These are phyloP conservation scores for Halictus quadricinctus DNA, from an alignment of 2,888 invertebrate species.

Conservation along the genomic window DNA sequence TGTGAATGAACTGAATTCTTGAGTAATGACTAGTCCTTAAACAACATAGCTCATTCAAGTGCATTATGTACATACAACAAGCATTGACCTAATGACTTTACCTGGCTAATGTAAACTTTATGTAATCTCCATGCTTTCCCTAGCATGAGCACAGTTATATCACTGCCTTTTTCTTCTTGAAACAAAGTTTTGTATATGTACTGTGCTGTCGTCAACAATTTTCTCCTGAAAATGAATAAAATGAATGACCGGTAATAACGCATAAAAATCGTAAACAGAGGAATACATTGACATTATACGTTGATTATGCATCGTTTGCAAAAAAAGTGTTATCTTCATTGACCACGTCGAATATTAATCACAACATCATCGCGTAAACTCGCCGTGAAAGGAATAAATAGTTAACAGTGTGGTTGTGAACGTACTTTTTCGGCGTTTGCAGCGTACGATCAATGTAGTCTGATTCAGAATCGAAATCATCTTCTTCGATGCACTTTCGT, in stretches of 20 bases:
- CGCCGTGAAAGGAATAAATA: conserved; percentile 15
- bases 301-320: neutral
- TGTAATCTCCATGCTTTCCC: conserved; percentile 90
- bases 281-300: neutral
- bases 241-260: neutral
- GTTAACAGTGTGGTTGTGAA: conserved; percentile 8
- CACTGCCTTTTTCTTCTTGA: conserved; percentile 89
- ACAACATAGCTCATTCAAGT: neutral
- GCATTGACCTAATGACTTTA: conserved; percentile 53
- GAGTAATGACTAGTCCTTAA: neutral
- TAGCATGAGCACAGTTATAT: conserved; percentile 88
- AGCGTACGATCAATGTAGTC: conserved; percentile 84
- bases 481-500: conserved; percentile 84
- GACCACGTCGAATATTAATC: conserved; percentile 22
- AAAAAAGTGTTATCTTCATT: conserved; percentile 22
- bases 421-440: conserved; percentile 87
- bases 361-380: neutral
- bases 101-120: conserved; percentile 90
- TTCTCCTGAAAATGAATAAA: conserved; percentile 83
- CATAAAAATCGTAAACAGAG: neutral
- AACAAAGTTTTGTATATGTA: conserved; percentile 91
- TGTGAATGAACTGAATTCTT: neutral
- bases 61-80: neutral
- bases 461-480: conserved; percentile 83
- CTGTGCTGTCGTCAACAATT: conserved; percentile 88